Evolutionary conservation across 2,888 invertebrate genomes (phyloP).

Genomic region (Aspidapion aeneum): DNA sequence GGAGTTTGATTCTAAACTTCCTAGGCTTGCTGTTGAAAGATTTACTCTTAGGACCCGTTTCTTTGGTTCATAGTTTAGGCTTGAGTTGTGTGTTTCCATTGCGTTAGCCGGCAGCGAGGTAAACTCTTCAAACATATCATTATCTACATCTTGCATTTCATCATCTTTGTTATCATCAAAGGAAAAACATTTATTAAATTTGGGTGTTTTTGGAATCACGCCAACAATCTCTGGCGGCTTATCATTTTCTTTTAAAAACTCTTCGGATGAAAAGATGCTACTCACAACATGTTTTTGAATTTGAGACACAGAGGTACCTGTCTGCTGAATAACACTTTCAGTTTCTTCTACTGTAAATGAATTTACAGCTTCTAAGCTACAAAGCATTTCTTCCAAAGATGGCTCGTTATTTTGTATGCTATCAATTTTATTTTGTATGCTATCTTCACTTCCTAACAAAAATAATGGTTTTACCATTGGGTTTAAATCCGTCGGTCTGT

Average conservation of each 20-base stretch:
- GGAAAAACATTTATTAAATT: slow-evolving; percentile 22
- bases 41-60: slow-evolving; percentile 25
- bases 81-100: slow-evolving; percentile 20
- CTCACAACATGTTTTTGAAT: slow-evolving; percentile 11
- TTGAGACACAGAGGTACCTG: not conserved
- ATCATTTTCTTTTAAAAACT: slow-evolving; percentile 21
- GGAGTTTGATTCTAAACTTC: slow-evolving; percentile 34
- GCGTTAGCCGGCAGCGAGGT: not conserved
- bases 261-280: slow-evolving; percentile 25
- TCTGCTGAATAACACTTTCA: not conserved
- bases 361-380: slow-evolving; percentile 20
- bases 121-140: slow-evolving; percentile 27
- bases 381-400: slow-evolving; percentile 23
- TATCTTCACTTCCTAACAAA: not conserved
- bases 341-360: slow-evolving; percentile 12
- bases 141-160: slow-evolving; percentile 34
- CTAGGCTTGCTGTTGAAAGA: slow-evolving; percentile 35
- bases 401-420: slow-evolving; percentile 3
- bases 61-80: slow-evolving; percentile 22
- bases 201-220: slow-evolving; percentile 34
- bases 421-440: not conserved
- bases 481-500: not conserved
- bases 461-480: not conserved
- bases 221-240: slow-evolving; percentile 38
- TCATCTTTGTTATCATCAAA: slow-evolving; percentile 29